These are phyloP conservation scores for Sprattus sprattus DNA, from an alignment of 2,113 vertebrate species.

Conservation along the genomic window DNA sequence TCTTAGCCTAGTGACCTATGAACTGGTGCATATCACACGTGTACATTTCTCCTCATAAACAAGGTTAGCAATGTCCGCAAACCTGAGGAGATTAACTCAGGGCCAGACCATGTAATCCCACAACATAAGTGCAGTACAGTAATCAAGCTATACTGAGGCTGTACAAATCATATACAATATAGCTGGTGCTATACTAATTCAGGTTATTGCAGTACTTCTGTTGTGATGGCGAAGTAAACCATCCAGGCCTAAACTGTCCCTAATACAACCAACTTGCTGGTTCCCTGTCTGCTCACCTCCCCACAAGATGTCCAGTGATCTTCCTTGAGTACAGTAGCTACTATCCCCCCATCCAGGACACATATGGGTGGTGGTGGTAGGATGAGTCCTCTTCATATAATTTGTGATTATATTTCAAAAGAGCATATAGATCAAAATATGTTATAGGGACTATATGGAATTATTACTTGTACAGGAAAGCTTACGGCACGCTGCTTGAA, in stretches of 20 bases:
- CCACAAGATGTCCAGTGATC: too few relatives aligned
- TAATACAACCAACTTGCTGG: background rate
- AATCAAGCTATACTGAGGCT: background rate
- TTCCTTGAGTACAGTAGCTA: too few relatives aligned
- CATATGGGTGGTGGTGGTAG: too few relatives aligned
- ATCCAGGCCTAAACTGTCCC: background rate
- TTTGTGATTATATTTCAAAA: too few relatives aligned
- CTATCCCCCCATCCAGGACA: too few relatives aligned
- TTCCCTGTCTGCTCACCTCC: too few relatives aligned
- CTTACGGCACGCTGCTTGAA: too few relatives aligned
- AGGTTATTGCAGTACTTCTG: background rate
- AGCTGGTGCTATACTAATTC: background rate
- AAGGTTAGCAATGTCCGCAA: background rate
- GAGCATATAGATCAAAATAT: too few relatives aligned
- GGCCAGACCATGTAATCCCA: background rate
- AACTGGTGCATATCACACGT: constrained; percentile 3
- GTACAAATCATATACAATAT: background rate
- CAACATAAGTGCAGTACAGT: background rate
- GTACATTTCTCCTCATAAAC: background rate
- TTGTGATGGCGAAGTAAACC: background rate
- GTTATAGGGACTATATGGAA: too few relatives aligned
- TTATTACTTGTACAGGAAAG: too few relatives aligned
- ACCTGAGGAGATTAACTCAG: constrained; percentile 12
- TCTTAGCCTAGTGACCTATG: constrained; percentile 12
- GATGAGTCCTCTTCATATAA: too few relatives aligned